Percentiles rank a stretch among this genome's conserved stretches.
phyloP scores from a whole-genome alignment of 2,888 invertebrate genomes.

The Leptogaster cylindrica region DNA sequence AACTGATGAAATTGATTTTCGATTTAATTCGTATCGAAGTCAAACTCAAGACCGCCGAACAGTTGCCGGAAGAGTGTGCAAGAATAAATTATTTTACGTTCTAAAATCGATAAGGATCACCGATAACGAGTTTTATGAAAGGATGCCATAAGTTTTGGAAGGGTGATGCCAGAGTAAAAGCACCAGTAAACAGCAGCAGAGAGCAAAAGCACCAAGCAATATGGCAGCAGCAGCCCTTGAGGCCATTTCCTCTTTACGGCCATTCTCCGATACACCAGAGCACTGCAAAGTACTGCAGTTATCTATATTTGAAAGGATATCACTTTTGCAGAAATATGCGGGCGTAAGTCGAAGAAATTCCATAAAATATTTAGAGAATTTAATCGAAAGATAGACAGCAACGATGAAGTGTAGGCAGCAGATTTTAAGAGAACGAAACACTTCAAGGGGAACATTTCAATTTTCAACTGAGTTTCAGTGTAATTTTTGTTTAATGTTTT shows the following conservation, averaged over 20 bases:
- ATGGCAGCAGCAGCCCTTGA: neutral
- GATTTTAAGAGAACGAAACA: too few species aligned
- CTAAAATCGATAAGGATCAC: slow-evolving; percentile 16
- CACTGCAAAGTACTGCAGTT: slow-evolving; percentile 5
- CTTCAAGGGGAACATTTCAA: too few species aligned
- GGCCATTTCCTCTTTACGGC: slow-evolving; percentile 15
- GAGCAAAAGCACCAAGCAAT: too few species aligned
- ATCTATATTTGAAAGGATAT: neutral
- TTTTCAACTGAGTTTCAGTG: too few species aligned
- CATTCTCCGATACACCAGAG: neutral
- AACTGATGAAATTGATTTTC: slow-evolving; percentile 44
- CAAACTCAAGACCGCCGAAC: neutral
- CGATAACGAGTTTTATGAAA: slow-evolving; percentile 35
- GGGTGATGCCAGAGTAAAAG: too few species aligned
- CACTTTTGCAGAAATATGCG: neutral
- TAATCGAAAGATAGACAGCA: neutral
- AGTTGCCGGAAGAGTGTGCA: slow-evolving; percentile 8
- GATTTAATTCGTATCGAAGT: slow-evolving; percentile 38
- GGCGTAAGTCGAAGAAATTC: neutral
- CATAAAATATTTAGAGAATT: neutral
- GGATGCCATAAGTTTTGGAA: slow-evolving; percentile 27
- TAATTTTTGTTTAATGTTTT: too few species aligned
- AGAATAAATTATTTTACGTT: slow-evolving; percentile 23
- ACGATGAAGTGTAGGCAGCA: too few species aligned
- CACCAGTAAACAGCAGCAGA: slow-evolving; percentile 1